Evolutionary conservation across 2,113 vertebrate genomes (phyloP).

Genomic region (Stigmatopora argus): DNA sequence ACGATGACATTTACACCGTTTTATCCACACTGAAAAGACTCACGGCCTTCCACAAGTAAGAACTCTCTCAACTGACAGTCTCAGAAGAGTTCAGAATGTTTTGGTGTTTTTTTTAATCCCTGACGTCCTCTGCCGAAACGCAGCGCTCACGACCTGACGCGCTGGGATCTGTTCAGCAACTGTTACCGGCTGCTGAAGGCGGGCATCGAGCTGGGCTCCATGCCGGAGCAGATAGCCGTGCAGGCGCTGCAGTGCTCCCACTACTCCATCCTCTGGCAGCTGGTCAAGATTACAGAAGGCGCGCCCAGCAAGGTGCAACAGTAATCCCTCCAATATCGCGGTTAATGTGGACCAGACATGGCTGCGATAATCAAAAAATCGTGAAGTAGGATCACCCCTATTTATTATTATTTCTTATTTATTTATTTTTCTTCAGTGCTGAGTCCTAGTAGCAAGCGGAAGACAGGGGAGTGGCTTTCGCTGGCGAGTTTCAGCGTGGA

Average conservation of each 20-base stretch:
- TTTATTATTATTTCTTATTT: too few species aligned
- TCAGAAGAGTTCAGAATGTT: too few species aligned
- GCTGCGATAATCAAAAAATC: too few species aligned
- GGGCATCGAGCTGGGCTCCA: slow-evolving; percentile 97
- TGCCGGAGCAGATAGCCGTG: slow-evolving; percentile 98
- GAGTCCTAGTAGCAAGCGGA: too few species aligned
- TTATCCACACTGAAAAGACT: slow-evolving; percentile 92
- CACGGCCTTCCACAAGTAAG: slow-evolving; percentile 98
- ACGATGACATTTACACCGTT: slow-evolving; percentile 97
- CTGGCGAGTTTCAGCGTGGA: too few species aligned
- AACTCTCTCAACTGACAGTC: slow-evolving; percentile 3
- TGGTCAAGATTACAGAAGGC: slow-evolving; percentile 96
- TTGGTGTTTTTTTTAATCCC: neutral
- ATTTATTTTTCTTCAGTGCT: too few species aligned
- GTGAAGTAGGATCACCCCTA: too few species aligned
- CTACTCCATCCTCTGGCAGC: slow-evolving; percentile 98
- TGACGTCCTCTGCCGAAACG: neutral
- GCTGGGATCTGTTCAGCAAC: slow-evolving; percentile 97
- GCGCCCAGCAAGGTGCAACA: slow-evolving; percentile 84
- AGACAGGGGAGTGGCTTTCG: too few species aligned
- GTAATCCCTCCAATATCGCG: too few species aligned
- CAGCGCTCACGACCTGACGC: slow-evolving; percentile 95
- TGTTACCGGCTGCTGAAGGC: slow-evolving; percentile 96
- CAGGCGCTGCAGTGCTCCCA: slow-evolving; percentile 98
- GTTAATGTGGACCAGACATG: too few species aligned